Evolutionary conservation across 2,113 vertebrate species (phyloP), one percentile per base, ranked within the genome.

Genomic region (Chrysemys picta): DNA sequence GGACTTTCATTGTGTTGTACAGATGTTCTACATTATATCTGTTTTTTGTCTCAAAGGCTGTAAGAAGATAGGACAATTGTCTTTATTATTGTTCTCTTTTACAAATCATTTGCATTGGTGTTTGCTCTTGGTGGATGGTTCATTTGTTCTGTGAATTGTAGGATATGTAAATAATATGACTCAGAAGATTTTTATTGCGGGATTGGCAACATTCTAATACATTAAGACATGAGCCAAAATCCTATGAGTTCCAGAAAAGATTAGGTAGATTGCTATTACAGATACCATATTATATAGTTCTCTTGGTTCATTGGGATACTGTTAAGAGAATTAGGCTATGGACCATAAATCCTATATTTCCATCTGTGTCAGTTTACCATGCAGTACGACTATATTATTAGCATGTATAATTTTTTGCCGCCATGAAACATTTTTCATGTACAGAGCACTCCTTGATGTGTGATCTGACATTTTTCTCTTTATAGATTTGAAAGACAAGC

Each of bases 91-190:
- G 93, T 95, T 93, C 92, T 47, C 96, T 95, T 91, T 84, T 86
- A 62, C 93, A 97, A 98, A 98, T 97, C 94, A 93, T 97, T 92
- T 90, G 86, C 93, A 89, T 84, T 89, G 22, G 87, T 96, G 96
- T 95, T 95, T 79, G 50, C 98, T 21, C 91, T 93, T 93, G 53
- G 85, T 97, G 96, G 98, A 95, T 95, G 97, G 97, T 97, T 98
- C 97, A 96, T 97, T 98, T 97, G 95, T 91, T 91, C 95, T 1
- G 3, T 45, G 94, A 97, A 86, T 80, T 93, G 94, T 94, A 97
- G 94, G 98, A 98, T 96, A 97, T 91, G 94, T 94, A 98, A 96
- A 98, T 93, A 98, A 98, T 94, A 97, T 62, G 88, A 96, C 87
- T 94, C 94, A 91, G 87, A 84, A 97, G 98, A 98, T 97, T 98